Conservation (phyloP, 2,888 invertebrate species). For the Carpatolechia fugitivella region DNA sequence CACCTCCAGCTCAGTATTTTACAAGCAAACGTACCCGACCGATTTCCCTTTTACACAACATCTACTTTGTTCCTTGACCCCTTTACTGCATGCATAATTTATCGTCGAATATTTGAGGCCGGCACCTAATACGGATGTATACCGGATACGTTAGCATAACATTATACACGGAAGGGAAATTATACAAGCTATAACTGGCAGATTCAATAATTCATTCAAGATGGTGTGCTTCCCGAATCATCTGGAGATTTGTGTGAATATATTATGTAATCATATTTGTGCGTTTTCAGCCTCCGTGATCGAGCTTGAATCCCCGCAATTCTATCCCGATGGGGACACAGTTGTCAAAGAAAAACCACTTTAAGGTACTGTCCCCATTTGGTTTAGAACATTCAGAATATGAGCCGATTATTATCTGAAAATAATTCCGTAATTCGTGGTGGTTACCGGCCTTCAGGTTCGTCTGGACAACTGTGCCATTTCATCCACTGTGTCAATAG, state of each 20-base stretch:
- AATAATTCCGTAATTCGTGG: too few species aligned
- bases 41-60: constrained; percentile 19
- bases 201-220: constrained; percentile 7
- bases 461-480: too few species aligned
- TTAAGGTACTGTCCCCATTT: too few species aligned
- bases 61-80: constrained; percentile 18
- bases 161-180: background rate
- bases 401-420: too few species aligned
- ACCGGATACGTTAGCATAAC: constrained; percentile 2
- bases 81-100: constrained; percentile 18
- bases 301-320: too few species aligned
- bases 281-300: too few species aligned
- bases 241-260: background rate
- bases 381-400: too few species aligned
- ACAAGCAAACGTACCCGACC: constrained; percentile 8
- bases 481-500: too few species aligned
- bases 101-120: constrained; percentile 17
- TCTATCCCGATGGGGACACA: too few species aligned
- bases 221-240: background rate
- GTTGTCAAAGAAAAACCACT: too few species aligned
- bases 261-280: background rate
- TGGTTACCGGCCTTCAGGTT: too few species aligned
- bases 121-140: background rate
- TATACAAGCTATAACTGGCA: background rate
- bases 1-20: constrained; percentile 1